Conservation (phyloP, 2,888 invertebrate genomes). For the Dolichomitus sp. region DNA sequence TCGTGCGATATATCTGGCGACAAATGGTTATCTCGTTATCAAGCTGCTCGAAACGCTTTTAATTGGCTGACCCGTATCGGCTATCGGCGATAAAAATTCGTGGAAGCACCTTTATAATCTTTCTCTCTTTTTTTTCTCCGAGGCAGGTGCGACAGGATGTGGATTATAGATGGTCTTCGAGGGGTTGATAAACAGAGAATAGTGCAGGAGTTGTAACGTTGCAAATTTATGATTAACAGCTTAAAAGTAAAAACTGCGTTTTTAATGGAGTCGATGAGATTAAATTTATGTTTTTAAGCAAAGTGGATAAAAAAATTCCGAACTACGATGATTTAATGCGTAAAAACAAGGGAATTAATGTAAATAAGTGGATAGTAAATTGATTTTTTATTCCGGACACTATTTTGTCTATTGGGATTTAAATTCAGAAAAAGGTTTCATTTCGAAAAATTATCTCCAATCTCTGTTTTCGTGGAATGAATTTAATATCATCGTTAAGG, state of each 20-base stretch:
- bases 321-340: neutral
- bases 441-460: no score
- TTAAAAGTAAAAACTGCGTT: neutral
- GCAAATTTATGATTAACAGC: neutral
- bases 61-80: constrained; percentile 78
- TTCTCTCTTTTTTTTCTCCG: neutral
- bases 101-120: constrained; percentile 37
- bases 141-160: neutral
- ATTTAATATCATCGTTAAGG: no score
- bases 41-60: constrained; percentile 70
- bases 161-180: neutral
- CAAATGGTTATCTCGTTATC: constrained; percentile 81
- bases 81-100: constrained; percentile 74
- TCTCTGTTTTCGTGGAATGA: no score
- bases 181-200: neutral
- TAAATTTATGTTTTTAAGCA: no score
- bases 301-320: neutral
- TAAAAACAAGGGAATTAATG: neutral
- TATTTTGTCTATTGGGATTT: no score
- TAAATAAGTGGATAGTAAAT: neutral
- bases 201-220: neutral
- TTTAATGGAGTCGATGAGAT: neutral
- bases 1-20: constrained; percentile 70
- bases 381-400: no score
- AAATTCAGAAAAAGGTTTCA: no score